Percentiles rank a stretch among this genome's conserved stretches.
Evolutionary conservation across 2,888 invertebrate genomes (phyloP).

Genomic region (Crocallis elinguaria): DNA sequence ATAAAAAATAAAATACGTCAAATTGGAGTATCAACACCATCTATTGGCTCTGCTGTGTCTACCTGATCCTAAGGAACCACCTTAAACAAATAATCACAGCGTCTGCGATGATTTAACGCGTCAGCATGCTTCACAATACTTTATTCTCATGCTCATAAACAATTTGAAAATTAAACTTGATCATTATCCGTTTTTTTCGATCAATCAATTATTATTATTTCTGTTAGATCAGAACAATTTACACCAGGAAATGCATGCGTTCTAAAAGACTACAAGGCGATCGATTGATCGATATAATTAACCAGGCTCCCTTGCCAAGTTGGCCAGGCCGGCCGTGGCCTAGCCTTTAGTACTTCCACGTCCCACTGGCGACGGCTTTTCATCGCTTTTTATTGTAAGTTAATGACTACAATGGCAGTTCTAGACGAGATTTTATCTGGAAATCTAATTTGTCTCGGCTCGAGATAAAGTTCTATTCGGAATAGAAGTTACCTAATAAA

Average conservation of each 20-base stretch:
- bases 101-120: too few relatives aligned
- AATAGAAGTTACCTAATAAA: neutral
- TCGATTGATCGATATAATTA: slow-evolving; percentile 41
- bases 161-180: too few relatives aligned
- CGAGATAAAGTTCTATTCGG: neutral
- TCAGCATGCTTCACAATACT: too few relatives aligned
- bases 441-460: neutral
- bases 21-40: too few relatives aligned
- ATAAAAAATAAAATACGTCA: too few relatives aligned
- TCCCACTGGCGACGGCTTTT: slow-evolving; percentile 1
- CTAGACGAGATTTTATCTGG: neutral
- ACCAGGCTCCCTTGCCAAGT: slow-evolving; percentile 72
- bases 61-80: too few relatives aligned
- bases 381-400: slow-evolving; percentile 7
- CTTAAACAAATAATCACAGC: too few relatives aligned
- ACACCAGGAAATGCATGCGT: slow-evolving; percentile 33
- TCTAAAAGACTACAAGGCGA: slow-evolving; percentile 32
- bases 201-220: too few relatives aligned
- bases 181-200: too few relatives aligned
- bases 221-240: neutral
- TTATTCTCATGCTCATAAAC: too few relatives aligned
- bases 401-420: neutral
- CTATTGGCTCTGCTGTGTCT: too few relatives aligned
- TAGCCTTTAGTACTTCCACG: slow-evolving; percentile 39
- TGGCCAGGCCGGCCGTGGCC: slow-evolving; percentile 60